Evolutionary conservation across 2,888 invertebrate genomes (phyloP).

Genomic region (Scaptomyza cyrtandrae): DNA sequence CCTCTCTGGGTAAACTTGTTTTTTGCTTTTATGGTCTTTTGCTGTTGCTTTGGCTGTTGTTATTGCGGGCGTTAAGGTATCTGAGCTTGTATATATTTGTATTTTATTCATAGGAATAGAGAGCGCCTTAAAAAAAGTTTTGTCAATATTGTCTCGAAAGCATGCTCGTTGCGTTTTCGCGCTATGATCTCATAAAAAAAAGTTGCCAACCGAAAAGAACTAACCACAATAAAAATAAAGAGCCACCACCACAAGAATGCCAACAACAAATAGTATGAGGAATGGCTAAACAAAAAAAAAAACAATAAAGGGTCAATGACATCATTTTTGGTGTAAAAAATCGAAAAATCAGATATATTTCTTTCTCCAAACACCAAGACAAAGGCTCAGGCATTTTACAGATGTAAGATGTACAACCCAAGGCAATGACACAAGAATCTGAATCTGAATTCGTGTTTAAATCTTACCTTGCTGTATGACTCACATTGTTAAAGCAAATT

Average conservation of each 20-base stretch:
- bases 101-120: slow-evolving; percentile 39
- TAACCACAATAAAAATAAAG: slow-evolving; percentile 36
- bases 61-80: slow-evolving; percentile 45
- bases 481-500: slow-evolving; percentile 34
- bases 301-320: slow-evolving; percentile 64
- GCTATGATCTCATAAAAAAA: slow-evolving; percentile 74
- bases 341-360: slow-evolving; percentile 52
- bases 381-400: slow-evolving; percentile 38
- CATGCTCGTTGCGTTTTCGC: slow-evolving; percentile 44
- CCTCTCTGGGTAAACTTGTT: slow-evolving; percentile 62
- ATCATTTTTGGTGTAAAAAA: slow-evolving; percentile 28
- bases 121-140: slow-evolving; percentile 49
- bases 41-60: slow-evolving; percentile 15
- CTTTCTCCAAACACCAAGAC: slow-evolving; percentile 17
- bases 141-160: slow-evolving; percentile 66
- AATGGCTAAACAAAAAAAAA: slow-evolving; percentile 32
- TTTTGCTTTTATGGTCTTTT: slow-evolving; percentile 53
- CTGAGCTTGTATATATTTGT: slow-evolving; percentile 10
- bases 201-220: slow-evolving; percentile 47
- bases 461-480: slow-evolving; percentile 33
- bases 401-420: slow-evolving; percentile 3
- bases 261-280: slow-evolving; percentile 35
- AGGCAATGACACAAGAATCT: slow-evolving; percentile 15
- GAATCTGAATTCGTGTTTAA: slow-evolving; percentile 3
- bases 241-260: slow-evolving; percentile 33